Evolutionary conservation across 2,113 vertebrate genomes (phyloP).

Genomic region (Variabilichromis moorii): DNA sequence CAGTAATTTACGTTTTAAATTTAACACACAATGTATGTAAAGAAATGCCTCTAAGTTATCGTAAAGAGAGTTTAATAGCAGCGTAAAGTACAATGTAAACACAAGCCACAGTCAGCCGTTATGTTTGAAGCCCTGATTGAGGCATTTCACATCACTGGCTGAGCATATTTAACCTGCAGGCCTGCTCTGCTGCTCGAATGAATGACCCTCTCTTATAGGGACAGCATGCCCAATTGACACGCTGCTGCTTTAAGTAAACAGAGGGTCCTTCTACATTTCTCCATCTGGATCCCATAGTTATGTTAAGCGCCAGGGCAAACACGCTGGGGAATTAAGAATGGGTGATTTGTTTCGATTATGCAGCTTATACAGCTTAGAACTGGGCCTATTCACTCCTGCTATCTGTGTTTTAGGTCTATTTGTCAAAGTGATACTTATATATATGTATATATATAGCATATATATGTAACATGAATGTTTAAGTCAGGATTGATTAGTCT

Average conservation of each 20-base stretch:
- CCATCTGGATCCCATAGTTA: slow-evolving; percentile 82
- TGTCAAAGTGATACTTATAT: slow-evolving; percentile 18
- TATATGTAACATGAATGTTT: neutral
- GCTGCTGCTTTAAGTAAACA: slow-evolving; percentile 85
- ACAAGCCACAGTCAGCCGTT: slow-evolving; percentile 10
- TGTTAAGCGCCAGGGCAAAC: slow-evolving; percentile 78
- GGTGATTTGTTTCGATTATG: slow-evolving; percentile 45
- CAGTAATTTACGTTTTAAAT: neutral
- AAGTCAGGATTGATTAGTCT: neutral
- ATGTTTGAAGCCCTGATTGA: neutral
- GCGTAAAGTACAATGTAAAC: neutral
- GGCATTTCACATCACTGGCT: slow-evolving; percentile 27
- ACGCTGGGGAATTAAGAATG: slow-evolving; percentile 69
- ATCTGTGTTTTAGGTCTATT: neutral
- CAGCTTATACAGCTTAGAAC: neutral
- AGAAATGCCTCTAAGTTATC: neutral
- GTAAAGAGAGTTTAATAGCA: neutral
- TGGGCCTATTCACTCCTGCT: neutral
- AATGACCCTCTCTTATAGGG: slow-evolving; percentile 79
- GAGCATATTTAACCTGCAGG: slow-evolving; percentile 52
- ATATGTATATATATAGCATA: neutral
- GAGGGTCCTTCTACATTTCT: slow-evolving; percentile 68
- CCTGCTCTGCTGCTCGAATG: slow-evolving; percentile 63
- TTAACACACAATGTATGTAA: neutral
- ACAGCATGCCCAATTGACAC: slow-evolving; percentile 84